Percentiles rank a stretch among this genome's conserved stretches.
phyloP scores from a whole-genome alignment of 2,797 vertebrate genomes.

The Cheirogaleus major region DNA sequence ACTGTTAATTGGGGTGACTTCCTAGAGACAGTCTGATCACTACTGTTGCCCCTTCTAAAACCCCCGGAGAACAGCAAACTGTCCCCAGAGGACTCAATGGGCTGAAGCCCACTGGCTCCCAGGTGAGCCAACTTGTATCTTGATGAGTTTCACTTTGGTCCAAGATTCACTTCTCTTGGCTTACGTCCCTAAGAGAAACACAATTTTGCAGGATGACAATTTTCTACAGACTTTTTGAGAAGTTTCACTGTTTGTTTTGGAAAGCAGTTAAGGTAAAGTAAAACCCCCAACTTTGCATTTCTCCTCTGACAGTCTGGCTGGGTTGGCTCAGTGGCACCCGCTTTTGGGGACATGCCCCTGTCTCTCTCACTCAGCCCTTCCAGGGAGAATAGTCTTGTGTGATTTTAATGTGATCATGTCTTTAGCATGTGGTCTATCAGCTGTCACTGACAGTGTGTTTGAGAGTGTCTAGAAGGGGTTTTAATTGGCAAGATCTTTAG shows the following conservation, averaged over 20 bases:
- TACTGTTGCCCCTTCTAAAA: neutral
- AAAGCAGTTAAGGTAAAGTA: constrained; percentile 60
- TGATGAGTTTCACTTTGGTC: neutral
- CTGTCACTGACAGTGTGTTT: constrained; percentile 78
- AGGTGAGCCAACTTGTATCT: neutral
- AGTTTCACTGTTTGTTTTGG: constrained; percentile 70
- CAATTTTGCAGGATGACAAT: constrained; percentile 18
- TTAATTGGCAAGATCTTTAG: constrained; percentile 81
- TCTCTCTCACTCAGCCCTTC: constrained; percentile 74
- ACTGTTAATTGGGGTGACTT: neutral
- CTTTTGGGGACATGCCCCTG: constrained; percentile 60
- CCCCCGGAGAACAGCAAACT: neutral
- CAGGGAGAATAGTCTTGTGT: constrained; percentile 75
- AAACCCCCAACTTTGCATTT: constrained; percentile 60
- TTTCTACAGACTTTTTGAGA: constrained; percentile 61
- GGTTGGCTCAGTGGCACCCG: constrained; percentile 26
- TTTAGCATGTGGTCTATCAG: constrained; percentile 82
- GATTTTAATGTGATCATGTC: constrained; percentile 80
- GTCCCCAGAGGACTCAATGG: neutral
- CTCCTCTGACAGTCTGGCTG: constrained; percentile 63
- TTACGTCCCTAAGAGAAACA: neutral
- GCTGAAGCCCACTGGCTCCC: neutral
- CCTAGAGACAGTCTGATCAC: neutral
- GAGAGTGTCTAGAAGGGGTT: constrained; percentile 78
- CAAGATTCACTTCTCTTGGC: neutral